Conservation (phyloP, 1,140 invertebrate species). For the Leptinotarsa texana region DNA sequence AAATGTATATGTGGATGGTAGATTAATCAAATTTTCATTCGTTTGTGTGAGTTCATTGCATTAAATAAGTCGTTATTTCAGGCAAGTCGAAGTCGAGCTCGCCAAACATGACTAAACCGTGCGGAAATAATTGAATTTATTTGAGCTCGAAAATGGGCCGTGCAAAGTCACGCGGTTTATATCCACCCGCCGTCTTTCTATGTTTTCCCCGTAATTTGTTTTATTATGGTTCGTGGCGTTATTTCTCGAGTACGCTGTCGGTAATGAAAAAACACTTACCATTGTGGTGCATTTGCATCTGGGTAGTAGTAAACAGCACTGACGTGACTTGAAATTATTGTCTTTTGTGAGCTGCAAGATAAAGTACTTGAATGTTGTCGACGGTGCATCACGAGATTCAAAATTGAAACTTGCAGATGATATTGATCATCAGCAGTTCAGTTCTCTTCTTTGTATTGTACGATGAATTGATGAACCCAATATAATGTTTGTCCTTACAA, state of each 20-base stretch:
- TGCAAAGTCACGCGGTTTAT: constrained; percentile 2
- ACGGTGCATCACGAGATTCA: not conserved
- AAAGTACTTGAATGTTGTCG: too few relatives aligned
- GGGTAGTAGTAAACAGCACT: too few relatives aligned
- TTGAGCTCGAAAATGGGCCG: not conserved
- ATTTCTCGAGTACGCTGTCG: too few relatives aligned
- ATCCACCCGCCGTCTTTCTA: not conserved
- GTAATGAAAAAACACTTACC: too few relatives aligned
- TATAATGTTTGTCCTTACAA: too few relatives aligned
- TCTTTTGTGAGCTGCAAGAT: too few relatives aligned
- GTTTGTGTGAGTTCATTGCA: not conserved
- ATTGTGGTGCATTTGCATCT: too few relatives aligned
- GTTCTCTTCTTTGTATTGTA: too few relatives aligned
- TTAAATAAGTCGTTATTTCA: not conserved
- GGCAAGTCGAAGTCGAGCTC: not conserved
- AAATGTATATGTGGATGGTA: not conserved
- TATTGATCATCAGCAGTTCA: too few relatives aligned
- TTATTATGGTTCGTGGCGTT: not conserved
- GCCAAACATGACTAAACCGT: not conserved
- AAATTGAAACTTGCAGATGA: too few relatives aligned
- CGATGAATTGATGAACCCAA: too few relatives aligned
- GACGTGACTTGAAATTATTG: too few relatives aligned
- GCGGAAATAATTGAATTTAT: constrained; percentile 3
- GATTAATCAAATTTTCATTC: constrained; percentile 1
- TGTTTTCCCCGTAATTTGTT: constrained; percentile 3